Base-by-base conservation (phyloP, 2,113 vertebrate species). In the Ovibos moschatus region DNA sequence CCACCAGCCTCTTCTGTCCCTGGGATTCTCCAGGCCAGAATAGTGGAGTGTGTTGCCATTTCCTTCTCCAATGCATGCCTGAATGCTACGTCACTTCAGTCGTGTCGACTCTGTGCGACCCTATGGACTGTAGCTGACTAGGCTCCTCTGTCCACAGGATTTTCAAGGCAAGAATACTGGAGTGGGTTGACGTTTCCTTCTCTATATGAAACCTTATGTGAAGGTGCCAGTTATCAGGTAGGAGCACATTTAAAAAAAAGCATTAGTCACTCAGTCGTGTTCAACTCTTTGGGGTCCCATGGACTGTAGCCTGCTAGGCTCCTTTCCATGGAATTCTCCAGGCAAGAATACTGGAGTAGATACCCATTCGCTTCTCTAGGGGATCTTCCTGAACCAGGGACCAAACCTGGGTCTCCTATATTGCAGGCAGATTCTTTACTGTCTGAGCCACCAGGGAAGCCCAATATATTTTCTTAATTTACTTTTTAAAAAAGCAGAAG, bases 191-290 rank as follows among this genome's bases (percentile, higher is more conserved):
- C 64, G 5, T 36, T 71, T 71, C n/a, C 67, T 71, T 6, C n/a
- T 23, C 67, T 82, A 64, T 58, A 71, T 57, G 13, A 95, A 84
- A 57, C 71, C 36, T 74, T 60, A 58, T 78, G 23, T 58, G n/a
- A 92, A 27, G 16, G 13, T 62, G 6, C 3, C 9, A 78, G 47
- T 11, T 57, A 79, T 3, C 33, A 84, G 40, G 7, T 27, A 40
- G 19, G 57, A 96, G 8, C 4, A 50, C 16, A 51, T 92, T 92
- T 85, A n/a, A 95, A 79, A 95, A 43, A 74, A 74, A 7, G 36
- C 51, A 1, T 50, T 88, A 50, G 28, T 74, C 36, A 7, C 36
- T 74, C 36, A 74, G 36, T 74, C 1, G 1, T 74, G 36, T 74
- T 25, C 71, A 74, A 43, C 71, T 74, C 3, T 27, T 74, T 25